Base-by-base conservation (phyloP, 2,797 vertebrate species). In the Molothrus ater region DNA sequence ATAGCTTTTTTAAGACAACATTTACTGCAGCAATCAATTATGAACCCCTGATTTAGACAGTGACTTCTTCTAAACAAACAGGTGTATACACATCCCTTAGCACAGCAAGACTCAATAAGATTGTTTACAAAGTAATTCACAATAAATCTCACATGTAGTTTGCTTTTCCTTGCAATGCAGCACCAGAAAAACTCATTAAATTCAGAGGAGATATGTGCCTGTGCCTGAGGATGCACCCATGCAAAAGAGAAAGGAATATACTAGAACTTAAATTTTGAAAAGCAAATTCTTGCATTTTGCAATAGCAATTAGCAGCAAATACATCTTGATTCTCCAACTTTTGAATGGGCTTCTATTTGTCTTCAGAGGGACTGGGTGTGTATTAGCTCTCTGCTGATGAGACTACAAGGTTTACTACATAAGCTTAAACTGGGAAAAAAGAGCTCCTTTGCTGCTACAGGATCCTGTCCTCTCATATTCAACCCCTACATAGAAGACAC, bases 121-220 rank as follows among this genome's bases (percentile, higher is more conserved):
- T 85, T 90, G 68, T 89, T 96, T 93, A 88, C 88, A 56, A 80
- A 90, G 56, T 64, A 90, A 71, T 75, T 76, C 69, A 71, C 79
- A 80, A 76, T 94, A 93, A 93, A 94, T 92, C 81, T 93, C 72
- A 61, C 36, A 51, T 25, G 18, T 68, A 86, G n/a, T 89, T 91
- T 93, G 57, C 51, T 87, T 91, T 95, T 93, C 73, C 72, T 86
- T 93, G 50, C 0, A 80, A 68, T 24, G 18, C 10, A 61, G 51
- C 40, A 75, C 25, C 72, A 84, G 36, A 86, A 91, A 74, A 86
- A 16, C 21, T 61, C 20, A 80, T 60, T 86, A 68, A 87, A 80
- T 83, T 80, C 56, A 48, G 32, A 80, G 63, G 59, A 73, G 28
- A 50, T n/a, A 25, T 0, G 0, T 59, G 48, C 13, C 16, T 38